Base-by-base conservation (phyloP, 2,888 invertebrate species). In the Boloria euphrosyne region DNA sequence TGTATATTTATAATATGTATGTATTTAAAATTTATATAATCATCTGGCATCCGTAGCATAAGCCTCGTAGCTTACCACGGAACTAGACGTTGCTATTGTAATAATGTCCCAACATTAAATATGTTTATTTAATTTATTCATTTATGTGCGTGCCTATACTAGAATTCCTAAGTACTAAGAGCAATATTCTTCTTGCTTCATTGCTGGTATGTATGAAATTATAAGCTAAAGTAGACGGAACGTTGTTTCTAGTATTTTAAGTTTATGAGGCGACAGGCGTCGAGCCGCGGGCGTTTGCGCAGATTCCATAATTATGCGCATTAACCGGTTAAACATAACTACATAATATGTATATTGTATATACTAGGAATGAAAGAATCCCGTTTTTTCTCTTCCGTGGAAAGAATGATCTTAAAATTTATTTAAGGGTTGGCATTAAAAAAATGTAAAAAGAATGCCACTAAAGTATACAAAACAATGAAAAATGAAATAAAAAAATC, bases 251-350 rank as follows among this genome's bases (percentile, higher is more conserved):
- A 50, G 61, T 54, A 54, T 62, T 62, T 62, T 57, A 62, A 57
- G 50, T 55, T 66, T 66, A 66, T 31, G 57, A 55, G 55, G 66
- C 66, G 57, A 46, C 62, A 50, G 53, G 17, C 54, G 62, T 51
- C n/a, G n/a, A n/a, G n/a, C n/a, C n/a, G n/a, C n/a, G n/a, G 53
- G 17, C 54, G 62, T 51, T 65, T 16, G 54, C 31, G 22, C 52
- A 68, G 65, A 61, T 47, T 52, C 51, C 17, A 59, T 66, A 61
- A 66, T 69, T 69, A 69, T 66, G 63, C 55, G 60, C 66, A 53
- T 64, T 61, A 59, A 62, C 63, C 51, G 66, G 50, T 60, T 60
- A 27, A 55, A 64, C 55, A 59, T 52, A 55, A 51, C 60, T 38
- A 57, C n/a, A n/a, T n/a, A n/a, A n/a, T n/a, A n/a, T n/a, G n/a